Evolutionary conservation across 2,888 invertebrate genomes (phyloP).

Genomic region (Meghimatium bilineatum): DNA sequence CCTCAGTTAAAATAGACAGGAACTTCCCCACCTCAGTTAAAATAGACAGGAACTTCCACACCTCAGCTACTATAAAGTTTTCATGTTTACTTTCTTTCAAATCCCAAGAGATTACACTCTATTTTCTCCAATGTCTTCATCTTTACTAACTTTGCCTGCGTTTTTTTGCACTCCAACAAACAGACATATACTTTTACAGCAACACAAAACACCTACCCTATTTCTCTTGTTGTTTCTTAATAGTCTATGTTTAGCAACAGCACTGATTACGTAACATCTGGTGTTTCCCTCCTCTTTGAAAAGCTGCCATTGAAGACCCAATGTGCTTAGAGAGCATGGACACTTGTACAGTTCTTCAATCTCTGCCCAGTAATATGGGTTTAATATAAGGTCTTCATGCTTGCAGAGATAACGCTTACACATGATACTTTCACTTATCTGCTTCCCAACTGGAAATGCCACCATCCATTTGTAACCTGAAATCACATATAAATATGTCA

Average conservation of each 20-base stretch:
- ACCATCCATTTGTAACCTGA: constrained; percentile 1
- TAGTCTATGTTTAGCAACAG: constrained; percentile 6
- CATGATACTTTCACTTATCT: not conserved
- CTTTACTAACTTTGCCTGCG: no score
- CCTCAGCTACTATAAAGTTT: no score
- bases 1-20: no score
- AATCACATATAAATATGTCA: not conserved
- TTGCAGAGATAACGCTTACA: constrained; percentile 18
- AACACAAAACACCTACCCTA: not conserved
- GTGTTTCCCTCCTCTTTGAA: not conserved
- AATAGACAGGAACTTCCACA: no score
- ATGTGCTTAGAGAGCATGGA: not conserved
- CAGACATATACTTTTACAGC: not conserved
- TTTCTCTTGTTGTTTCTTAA: constrained; percentile 11
- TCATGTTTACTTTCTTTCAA: not conserved
- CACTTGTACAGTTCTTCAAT: constrained; percentile 18
- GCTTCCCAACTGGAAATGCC: not conserved
- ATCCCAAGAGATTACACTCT: no score
- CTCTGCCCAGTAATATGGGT: constrained; percentile 2
- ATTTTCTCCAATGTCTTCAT: no score
- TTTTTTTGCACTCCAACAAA: not conserved
- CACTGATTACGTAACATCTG: constrained; percentile 1
- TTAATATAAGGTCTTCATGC: not conserved
- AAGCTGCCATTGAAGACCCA: constrained; percentile 21
- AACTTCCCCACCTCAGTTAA: no score